phyloP scores from a whole-genome alignment of 2,888 invertebrate species.

The Hyposoter didymator region DNA sequence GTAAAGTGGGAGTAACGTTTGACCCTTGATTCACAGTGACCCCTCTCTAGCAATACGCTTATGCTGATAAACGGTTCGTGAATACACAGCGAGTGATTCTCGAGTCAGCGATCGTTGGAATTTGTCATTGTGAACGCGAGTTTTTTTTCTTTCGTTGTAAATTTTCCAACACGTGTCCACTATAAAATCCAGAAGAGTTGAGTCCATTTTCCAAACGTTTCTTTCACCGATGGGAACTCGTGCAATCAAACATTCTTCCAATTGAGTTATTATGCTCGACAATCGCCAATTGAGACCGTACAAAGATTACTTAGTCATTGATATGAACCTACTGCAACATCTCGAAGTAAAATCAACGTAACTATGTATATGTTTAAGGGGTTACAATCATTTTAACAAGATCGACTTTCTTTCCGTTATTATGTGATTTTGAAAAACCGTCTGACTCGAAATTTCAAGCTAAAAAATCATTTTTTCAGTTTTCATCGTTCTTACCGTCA shows the following conservation, averaged over 20 bases:
- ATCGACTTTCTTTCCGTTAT: too few relatives aligned
- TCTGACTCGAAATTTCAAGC: too few relatives aligned
- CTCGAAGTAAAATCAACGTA: conserved; percentile 76
- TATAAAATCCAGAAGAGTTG: not conserved
- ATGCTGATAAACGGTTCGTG: conserved; percentile 65
- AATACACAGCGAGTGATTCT: conserved; percentile 6
- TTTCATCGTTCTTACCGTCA: too few relatives aligned
- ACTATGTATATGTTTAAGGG: conserved; percentile 54
- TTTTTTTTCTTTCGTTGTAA: conserved; percentile 8
- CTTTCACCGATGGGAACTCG: conserved; percentile 4
- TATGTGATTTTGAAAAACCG: too few relatives aligned
- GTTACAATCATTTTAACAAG: too few relatives aligned
- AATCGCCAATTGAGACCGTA: conserved; percentile 56
- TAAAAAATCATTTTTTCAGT: too few relatives aligned
- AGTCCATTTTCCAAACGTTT: not conserved
- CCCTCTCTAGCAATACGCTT: conserved; percentile 44
- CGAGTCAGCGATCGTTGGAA: conserved; percentile 51
- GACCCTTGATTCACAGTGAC: conserved; percentile 69
- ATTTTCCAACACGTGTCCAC: conserved; percentile 16
- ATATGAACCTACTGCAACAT: conserved; percentile 73
- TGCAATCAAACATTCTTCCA: not conserved
- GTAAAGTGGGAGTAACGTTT: conserved; percentile 54
- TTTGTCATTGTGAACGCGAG: conserved; percentile 44
- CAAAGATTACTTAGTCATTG: conserved; percentile 75
- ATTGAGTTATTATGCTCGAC: conserved; percentile 43